Conservation (phyloP, 1,140 invertebrate genomes). For the Brachionus koreanus region DNA sequence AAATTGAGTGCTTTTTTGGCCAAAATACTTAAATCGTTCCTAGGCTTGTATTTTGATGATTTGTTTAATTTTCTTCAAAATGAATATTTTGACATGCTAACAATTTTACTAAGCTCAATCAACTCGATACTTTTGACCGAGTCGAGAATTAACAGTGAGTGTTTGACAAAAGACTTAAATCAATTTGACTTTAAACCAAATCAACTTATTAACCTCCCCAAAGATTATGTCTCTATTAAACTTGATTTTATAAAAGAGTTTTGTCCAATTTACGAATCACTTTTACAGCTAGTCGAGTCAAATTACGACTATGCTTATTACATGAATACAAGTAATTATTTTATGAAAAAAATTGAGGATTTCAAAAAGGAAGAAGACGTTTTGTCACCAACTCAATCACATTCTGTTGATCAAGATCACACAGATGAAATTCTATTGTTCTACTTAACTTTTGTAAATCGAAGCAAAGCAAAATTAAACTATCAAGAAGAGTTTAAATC, state of each 20-base stretch:
- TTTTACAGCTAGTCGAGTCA: neutral
- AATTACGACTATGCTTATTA: neutral
- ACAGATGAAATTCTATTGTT: neutral
- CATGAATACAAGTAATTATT: neutral
- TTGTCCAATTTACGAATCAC: neutral
- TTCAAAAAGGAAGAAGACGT: neutral
- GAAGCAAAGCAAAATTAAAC: neutral
- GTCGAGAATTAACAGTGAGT: neutral
- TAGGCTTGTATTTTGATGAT: neutral
- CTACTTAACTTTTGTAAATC: neutral
- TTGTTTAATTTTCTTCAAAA: neutral
- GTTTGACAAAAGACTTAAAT: neutral
- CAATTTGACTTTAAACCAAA: neutral
- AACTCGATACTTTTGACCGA: neutral
- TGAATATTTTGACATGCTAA: constrained; percentile 9
- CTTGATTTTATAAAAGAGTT: neutral
- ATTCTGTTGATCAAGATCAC: neutral
- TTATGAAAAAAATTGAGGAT: neutral
- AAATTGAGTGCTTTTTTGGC: constrained; percentile 17
- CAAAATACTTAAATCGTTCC: constrained; percentile 22
- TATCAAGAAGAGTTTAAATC: neutral
- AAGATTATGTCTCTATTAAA: neutral
- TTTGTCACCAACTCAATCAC: neutral
- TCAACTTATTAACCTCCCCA: neutral
- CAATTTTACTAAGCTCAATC: neutral